Evolutionary conservation across 2,888 invertebrate species (phyloP).

Genomic region (Myopa testacea): DNA sequence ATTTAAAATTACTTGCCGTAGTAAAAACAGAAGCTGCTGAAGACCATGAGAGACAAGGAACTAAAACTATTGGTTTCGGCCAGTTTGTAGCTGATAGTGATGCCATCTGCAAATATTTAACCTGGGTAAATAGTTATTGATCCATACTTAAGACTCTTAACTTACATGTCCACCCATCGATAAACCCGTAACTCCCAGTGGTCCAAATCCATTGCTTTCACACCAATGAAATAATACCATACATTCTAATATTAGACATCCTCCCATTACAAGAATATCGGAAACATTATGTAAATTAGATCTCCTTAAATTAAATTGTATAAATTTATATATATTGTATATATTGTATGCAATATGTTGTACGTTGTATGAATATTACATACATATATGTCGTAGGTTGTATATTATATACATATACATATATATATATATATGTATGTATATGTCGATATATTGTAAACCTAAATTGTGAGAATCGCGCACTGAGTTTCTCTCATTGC

Average conservation of each 20-base stretch:
- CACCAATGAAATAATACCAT: conserved; percentile 94
- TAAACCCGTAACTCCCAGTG: conserved; percentile 92
- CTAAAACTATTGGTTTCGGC: conserved; percentile 92
- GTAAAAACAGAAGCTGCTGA: conserved; percentile 97
- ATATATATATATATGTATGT: no score
- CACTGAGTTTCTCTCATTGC: no score
- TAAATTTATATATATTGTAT: no score
- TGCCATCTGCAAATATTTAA: conserved; percentile 82
- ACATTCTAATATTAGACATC: conserved; percentile 93
- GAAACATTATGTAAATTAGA: conserved; percentile 95
- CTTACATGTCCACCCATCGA: conserved; percentile 99
- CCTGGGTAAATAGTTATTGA: background rate
- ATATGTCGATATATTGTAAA: no score
- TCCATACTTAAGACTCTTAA: conserved; percentile 27
- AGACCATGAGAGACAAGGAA: conserved; percentile 97
- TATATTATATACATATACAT: no score
- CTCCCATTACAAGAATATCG: conserved; percentile 99
- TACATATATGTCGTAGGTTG: no score
- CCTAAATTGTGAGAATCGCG: no score
- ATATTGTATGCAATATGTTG: no score
- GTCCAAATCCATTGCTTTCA: conserved; percentile 89
- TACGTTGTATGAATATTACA: no score
- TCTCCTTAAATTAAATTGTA: conserved; percentile 71
- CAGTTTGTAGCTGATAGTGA: conserved; percentile 96
- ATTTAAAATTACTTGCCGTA: conserved; percentile 72